Evolutionary conservation across 2,888 invertebrate genomes (phyloP).

Genomic region (Ganaspis brasiliensis): DNA sequence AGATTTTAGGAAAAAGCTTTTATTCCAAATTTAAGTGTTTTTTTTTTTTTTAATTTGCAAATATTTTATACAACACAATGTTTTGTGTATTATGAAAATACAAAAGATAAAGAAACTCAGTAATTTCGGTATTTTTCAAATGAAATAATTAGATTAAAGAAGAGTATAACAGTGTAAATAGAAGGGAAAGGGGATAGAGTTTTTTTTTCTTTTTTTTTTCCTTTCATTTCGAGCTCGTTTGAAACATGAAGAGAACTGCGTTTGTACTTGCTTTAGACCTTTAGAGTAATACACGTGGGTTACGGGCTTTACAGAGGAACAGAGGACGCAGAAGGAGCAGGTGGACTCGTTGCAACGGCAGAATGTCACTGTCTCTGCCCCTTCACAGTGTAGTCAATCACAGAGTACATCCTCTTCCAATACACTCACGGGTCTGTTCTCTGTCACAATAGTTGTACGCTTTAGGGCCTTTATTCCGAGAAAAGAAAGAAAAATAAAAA

Average conservation of each 20-base stretch:
- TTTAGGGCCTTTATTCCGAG: constrained; percentile 59
- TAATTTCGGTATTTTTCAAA: too few species aligned
- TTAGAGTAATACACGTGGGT: constrained; percentile 72
- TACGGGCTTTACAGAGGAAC: constrained; percentile 80
- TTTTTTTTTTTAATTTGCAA: too few species aligned
- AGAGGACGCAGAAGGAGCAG: constrained; percentile 77
- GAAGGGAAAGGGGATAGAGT: too few species aligned
- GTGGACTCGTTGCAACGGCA: constrained; percentile 76
- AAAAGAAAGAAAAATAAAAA: background rate
- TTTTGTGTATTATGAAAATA: too few species aligned
- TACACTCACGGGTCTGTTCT: constrained; percentile 79
- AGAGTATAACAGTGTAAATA: too few species aligned
- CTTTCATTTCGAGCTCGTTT: background rate
- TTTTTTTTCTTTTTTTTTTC: too few species aligned
- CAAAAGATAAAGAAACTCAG: too few species aligned
- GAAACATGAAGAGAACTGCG: background rate
- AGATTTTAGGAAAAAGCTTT: too few species aligned
- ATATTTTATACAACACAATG: too few species aligned
- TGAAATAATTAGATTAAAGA: too few species aligned
- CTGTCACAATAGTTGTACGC: constrained; percentile 76
- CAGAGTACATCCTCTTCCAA: constrained; percentile 79
- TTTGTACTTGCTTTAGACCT: constrained; percentile 27
- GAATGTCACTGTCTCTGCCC: constrained; percentile 76
- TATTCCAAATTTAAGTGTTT: too few species aligned
- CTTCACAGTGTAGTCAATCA: constrained; percentile 78